Percentiles rank a stretch among this genome's conserved stretches.
These are phyloP conservation scores for Melanchra persicariae DNA, from an alignment of 2,888 invertebrate species.

Conservation along the genomic window DNA sequence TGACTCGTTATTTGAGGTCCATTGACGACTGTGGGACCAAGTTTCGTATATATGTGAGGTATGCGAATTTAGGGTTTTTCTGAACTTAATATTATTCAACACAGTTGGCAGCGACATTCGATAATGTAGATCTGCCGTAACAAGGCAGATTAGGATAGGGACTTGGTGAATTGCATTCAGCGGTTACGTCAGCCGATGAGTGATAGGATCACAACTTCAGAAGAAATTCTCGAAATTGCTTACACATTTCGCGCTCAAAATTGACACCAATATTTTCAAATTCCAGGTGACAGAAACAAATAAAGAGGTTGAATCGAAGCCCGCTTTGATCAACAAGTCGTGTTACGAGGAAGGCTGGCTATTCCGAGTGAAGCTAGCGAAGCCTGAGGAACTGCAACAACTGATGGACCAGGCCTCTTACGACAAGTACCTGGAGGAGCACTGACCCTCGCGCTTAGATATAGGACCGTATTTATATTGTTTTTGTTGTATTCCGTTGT, in stretches of 20 bases:
- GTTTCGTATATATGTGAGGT: no score
- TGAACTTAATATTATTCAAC: not conserved
- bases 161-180: no score
- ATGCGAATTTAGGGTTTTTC: no score
- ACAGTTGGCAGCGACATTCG: not conserved
- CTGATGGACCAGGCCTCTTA: constrained; percentile 95
- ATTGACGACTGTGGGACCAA: no score
- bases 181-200: not conserved
- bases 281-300: constrained; percentile 93
- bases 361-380: constrained; percentile 93
- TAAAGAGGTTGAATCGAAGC: constrained; percentile 92
- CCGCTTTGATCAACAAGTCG: constrained; percentile 95
- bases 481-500: constrained; percentile 46
- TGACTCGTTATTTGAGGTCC: no score
- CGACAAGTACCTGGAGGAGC: constrained; percentile 90
- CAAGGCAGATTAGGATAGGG: no score
- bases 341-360: constrained; percentile 97
- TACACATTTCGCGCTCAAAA: not conserved
- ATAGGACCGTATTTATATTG: constrained; percentile 61
- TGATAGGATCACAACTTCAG: not conserved
- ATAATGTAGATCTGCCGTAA: no score
- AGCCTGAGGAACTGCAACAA: constrained; percentile 92
- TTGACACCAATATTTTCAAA: not conserved
- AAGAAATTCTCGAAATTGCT: not conserved
- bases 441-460: constrained; percentile 67